Evolutionary conservation across 2,113 vertebrate genomes (phyloP).

Genomic region (Polyodon spathula): DNA sequence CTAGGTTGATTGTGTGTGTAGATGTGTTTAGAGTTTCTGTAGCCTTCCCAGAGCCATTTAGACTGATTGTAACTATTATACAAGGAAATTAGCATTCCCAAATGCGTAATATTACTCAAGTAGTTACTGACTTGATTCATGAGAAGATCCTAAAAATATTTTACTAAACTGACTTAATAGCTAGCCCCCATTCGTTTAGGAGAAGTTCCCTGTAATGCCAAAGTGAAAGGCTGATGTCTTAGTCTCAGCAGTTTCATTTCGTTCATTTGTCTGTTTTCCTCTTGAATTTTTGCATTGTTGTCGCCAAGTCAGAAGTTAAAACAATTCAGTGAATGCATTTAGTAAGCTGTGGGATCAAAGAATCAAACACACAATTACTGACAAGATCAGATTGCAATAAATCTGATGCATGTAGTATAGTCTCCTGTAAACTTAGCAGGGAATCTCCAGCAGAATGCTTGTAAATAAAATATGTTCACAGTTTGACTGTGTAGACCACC

Average conservation of each 20-base stretch:
- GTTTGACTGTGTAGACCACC: constrained; percentile 47
- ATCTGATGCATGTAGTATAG: constrained; percentile 51
- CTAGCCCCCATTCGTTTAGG: too few relatives aligned
- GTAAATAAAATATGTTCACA: constrained; percentile 49
- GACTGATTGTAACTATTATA: constrained; percentile 15
- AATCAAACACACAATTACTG: constrained; percentile 50
- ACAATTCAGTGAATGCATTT: constrained; percentile 23
- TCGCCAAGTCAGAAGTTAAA: constrained; percentile 16
- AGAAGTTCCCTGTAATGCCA: not conserved
- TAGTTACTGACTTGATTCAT: constrained; percentile 31
- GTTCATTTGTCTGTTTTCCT: constrained; percentile 2
- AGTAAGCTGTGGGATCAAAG: constrained; percentile 31
- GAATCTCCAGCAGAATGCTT: constrained; percentile 46
- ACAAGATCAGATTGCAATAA: constrained; percentile 53
- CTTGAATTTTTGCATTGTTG: not conserved
- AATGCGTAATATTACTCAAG: constrained; percentile 27
- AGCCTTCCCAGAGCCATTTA: not conserved
- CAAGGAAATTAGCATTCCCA: constrained; percentile 13
- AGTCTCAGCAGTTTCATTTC: too few relatives aligned
- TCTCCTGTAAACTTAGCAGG: constrained; percentile 64
- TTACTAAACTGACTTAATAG: too few relatives aligned
- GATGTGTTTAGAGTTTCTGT: constrained; percentile 17
- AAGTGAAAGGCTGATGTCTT: not conserved
- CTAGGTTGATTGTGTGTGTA: constrained; percentile 12
- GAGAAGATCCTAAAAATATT: not conserved